Percentiles rank a stretch among this genome's conserved stretches.
phyloP scores from a whole-genome alignment of 2,888 invertebrate genomes.

The Coenonympha glycerion region DNA sequence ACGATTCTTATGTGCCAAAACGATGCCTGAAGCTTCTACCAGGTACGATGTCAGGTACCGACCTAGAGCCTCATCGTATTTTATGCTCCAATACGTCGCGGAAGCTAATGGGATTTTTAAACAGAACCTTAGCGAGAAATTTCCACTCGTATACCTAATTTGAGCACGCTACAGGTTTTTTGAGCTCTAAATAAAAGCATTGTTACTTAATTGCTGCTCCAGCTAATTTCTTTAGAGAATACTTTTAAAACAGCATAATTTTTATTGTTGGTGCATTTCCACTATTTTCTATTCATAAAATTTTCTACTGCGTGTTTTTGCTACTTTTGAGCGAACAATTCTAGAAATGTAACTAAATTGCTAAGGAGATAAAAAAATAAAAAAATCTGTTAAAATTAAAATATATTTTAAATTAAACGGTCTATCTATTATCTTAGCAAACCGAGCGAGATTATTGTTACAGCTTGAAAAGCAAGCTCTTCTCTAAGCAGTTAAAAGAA shows the following conservation, averaged over 20 bases:
- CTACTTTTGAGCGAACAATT: not conserved
- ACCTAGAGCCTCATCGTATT: not conserved
- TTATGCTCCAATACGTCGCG: not conserved
- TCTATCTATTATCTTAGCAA: too few relatives aligned
- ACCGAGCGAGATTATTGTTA: too few relatives aligned
- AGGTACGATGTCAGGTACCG: too few relatives aligned
- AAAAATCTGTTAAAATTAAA: too few relatives aligned
- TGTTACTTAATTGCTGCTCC: conserved; percentile 14
- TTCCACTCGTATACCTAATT: conserved; percentile 14
- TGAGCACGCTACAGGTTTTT: conserved; percentile 13
- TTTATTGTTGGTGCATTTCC: conserved; percentile 4
- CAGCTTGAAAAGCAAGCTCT: too few relatives aligned
- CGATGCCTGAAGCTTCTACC: too few relatives aligned
- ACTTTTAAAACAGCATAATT: conserved; percentile 11
- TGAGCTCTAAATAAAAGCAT: conserved; percentile 11
- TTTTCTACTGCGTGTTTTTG: not conserved
- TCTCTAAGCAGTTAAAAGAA: too few relatives aligned
- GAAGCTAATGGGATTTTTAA: conserved; percentile 15
- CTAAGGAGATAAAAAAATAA: too few relatives aligned
- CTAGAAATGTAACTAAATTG: not conserved
- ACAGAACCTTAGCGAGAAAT: conserved; percentile 10
- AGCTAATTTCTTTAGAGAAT: conserved; percentile 9
- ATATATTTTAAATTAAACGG: too few relatives aligned
- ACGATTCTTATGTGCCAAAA: too few relatives aligned
- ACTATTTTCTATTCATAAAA: not conserved